Conservation (phyloP, 2,888 invertebrate species). For the Melanotus villosus region DNA sequence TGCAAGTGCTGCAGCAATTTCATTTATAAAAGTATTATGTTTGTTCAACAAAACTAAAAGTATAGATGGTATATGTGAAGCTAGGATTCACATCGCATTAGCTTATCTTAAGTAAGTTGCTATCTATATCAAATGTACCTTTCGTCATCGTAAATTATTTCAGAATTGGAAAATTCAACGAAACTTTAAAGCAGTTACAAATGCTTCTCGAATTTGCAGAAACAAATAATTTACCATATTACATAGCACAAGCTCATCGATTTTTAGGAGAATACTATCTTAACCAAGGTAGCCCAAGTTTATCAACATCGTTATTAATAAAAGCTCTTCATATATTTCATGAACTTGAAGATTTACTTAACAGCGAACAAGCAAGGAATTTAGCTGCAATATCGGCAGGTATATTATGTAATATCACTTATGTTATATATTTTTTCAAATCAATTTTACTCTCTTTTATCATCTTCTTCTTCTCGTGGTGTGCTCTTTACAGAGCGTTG, state of each 20-base stretch:
- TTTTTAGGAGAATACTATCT: slow-evolving; percentile 64
- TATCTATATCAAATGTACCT: not conserved
- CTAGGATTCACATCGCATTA: slow-evolving; percentile 71
- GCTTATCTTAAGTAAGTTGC: slow-evolving; percentile 71
- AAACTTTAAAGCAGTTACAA: slow-evolving; percentile 57
- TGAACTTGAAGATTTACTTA: slow-evolving; percentile 50
- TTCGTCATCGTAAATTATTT: no score
- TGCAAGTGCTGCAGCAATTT: slow-evolving; percentile 69
- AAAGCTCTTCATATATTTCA: slow-evolving; percentile 61
- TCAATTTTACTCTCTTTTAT: no score
- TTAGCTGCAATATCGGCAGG: slow-evolving; percentile 62
- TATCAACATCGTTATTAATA: slow-evolving; percentile 60
- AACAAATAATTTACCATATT: slow-evolving; percentile 56
- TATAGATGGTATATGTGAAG: slow-evolving; percentile 70
- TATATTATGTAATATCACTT: slow-evolving; percentile 40
- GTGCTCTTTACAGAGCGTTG: no score
- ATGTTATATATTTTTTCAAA: no score
- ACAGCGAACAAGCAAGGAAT: slow-evolving; percentile 60
- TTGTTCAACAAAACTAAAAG: slow-evolving; percentile 66
- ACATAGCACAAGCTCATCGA: slow-evolving; percentile 61
- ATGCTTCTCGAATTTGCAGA: slow-evolving; percentile 56
- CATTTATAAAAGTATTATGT: slow-evolving; percentile 69
- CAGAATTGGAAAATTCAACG: slow-evolving; percentile 56
- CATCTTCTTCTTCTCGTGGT: no score
- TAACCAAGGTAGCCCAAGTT: slow-evolving; percentile 56